phyloP scores from a whole-genome alignment of 2,888 invertebrate genomes.

The Sycophila texana region DNA sequence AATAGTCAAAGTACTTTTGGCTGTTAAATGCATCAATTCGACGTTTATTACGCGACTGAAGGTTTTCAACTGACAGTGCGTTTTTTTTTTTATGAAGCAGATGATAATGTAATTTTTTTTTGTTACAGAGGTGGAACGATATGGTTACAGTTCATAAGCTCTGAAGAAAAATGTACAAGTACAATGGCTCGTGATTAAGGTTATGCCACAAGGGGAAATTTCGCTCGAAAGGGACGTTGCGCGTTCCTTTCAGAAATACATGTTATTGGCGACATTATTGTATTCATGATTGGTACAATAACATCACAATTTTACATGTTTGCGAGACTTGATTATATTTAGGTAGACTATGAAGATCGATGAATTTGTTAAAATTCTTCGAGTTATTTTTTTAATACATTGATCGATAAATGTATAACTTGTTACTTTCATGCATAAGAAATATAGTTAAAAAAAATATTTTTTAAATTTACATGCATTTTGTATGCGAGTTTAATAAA shows the following conservation, averaged over 20 bases:
- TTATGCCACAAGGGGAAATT: neutral
- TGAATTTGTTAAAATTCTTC: neutral
- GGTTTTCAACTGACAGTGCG: neutral
- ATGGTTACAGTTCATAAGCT: conserved; percentile 19
- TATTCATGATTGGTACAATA: neutral
- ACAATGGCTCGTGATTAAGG: conserved; percentile 13
- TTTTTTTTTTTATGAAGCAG: neutral
- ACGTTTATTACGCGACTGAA: too few relatives aligned
- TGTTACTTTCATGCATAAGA: too few relatives aligned
- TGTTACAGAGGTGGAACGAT: conserved; percentile 30
- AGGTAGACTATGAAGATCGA: neutral
- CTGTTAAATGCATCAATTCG: too few relatives aligned
- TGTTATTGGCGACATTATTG: neutral
- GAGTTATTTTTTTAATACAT: neutral
- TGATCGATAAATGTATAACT: too few relatives aligned
- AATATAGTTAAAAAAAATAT: neutral
- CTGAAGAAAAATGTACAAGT: neutral
- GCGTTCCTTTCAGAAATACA: neutral
- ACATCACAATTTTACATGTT: neutral
- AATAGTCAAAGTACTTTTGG: too few relatives aligned
- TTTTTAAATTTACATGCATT: neutral
- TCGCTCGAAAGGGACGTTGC: neutral
- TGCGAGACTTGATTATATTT: neutral
- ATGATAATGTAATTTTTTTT: neutral
- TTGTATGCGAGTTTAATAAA: neutral